Conservation (phyloP, 2,888 invertebrate species). For the Epirrhoe tristata region DNA sequence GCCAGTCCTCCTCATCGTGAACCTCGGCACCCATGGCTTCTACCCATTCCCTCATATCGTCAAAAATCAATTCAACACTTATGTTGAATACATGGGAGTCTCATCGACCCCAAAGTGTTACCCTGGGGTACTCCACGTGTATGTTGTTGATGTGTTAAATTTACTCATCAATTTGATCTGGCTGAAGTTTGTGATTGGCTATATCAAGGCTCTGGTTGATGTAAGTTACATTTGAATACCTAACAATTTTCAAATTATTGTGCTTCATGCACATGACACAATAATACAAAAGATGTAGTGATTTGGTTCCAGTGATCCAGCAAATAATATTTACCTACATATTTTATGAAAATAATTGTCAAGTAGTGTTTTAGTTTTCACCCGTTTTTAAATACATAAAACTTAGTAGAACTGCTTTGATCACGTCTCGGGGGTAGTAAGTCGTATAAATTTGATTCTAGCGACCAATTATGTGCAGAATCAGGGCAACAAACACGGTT, state of each 20-base stretch:
- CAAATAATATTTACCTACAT: no score
- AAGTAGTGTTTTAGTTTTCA: background rate
- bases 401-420: no score
- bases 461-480: no score
- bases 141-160: constrained; percentile 63
- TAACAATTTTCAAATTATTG: background rate
- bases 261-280: no score
- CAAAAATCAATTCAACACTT: constrained; percentile 54
- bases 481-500: background rate
- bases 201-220: constrained; percentile 63
- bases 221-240: constrained; percentile 48
- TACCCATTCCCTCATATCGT: constrained; percentile 67
- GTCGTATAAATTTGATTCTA: no score
- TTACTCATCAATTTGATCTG: constrained; percentile 69
- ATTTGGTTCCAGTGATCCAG: no score
- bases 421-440: no score
- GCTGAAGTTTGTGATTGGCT: constrained; percentile 65
- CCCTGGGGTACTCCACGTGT: constrained; percentile 69
- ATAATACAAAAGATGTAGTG: no score
- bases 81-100: constrained; percentile 55
- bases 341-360: no score
- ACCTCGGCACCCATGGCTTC: constrained; percentile 74
- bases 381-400: no score
- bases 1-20: constrained; percentile 62
- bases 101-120: constrained; percentile 59